Conservation (phyloP, 2,797 vertebrate species). For the Trachops cirrhosus region DNA sequence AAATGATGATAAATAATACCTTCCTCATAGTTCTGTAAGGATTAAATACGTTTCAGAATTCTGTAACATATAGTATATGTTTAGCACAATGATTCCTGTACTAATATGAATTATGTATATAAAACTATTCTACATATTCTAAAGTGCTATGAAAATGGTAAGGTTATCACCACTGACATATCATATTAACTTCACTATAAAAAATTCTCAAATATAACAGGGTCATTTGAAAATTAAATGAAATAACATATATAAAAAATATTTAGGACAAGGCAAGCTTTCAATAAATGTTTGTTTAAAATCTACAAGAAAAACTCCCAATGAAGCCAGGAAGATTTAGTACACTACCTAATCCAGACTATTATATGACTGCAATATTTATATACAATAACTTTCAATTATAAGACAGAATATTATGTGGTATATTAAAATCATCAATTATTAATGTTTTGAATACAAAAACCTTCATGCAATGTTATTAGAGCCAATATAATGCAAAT, state of each 20-base stretch:
- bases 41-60: conserved; percentile 35
- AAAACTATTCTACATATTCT: not conserved
- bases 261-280: not conserved
- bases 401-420: conserved; percentile 26
- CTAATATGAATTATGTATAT: not conserved
- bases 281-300: conserved; percentile 52
- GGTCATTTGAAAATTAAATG: conserved; percentile 30
- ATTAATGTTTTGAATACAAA: conserved; percentile 49
- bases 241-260: conserved; percentile 8
- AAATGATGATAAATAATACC: not conserved
- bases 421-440: conserved; percentile 62
- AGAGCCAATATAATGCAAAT: conserved; percentile 38
- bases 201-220: conserved; percentile 11
- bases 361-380: conserved; percentile 49
- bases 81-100: not conserved
- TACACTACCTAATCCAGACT: not conserved
- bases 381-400: conserved; percentile 53
- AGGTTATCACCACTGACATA: not conserved
- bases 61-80: not conserved
- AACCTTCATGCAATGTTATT: conserved; percentile 34
- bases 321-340: not conserved
- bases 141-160: conserved; percentile 17
- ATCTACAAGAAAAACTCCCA: not conserved
- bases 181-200: not conserved
- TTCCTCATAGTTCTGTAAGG: not conserved